Percentiles rank a stretch among this genome's conserved stretches.
phyloP scores from a whole-genome alignment of 2,797 vertebrate species.

The Xiphorhynchus erythropygius region DNA sequence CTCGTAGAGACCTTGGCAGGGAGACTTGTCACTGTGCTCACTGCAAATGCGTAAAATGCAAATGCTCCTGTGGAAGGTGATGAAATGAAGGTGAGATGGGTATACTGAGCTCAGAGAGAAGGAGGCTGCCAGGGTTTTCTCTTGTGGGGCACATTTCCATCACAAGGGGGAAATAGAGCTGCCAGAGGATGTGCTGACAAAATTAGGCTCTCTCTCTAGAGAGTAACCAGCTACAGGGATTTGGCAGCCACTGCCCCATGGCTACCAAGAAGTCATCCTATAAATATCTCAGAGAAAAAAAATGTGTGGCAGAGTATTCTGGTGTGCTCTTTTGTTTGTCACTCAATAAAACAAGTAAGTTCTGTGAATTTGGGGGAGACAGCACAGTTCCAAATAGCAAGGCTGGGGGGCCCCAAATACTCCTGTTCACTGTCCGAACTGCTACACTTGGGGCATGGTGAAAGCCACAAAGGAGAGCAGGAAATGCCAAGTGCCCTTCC shows the following conservation, averaged over 20 bases:
- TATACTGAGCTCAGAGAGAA: not conserved
- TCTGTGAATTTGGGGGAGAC: not conserved
- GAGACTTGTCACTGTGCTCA: not conserved
- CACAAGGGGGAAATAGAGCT: not conserved
- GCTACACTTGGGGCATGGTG: accelerated
- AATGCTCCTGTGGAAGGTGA: not conserved
- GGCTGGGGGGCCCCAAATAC: not conserved
- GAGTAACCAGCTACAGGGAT: not conserved
- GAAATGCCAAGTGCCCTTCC: not conserved
- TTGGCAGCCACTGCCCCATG: not conserved
- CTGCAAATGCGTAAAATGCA: not conserved
- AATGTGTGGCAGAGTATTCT: not conserved
- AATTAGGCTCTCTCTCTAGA: not conserved
- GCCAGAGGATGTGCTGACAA: not conserved
- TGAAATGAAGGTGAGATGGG: not conserved
- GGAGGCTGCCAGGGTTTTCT: not conserved
- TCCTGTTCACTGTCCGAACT: not conserved
- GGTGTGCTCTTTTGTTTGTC: not conserved
- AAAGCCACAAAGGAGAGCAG: not conserved
- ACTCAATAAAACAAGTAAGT: not conserved
- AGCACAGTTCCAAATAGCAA: not conserved
- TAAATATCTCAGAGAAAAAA: not conserved
- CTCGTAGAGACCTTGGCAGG: accelerated
- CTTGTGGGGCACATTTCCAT: not conserved
- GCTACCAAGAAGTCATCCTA: not conserved